phyloP scores from a whole-genome alignment of 2,888 invertebrate genomes.

The Eremobia ochroleuca region DNA sequence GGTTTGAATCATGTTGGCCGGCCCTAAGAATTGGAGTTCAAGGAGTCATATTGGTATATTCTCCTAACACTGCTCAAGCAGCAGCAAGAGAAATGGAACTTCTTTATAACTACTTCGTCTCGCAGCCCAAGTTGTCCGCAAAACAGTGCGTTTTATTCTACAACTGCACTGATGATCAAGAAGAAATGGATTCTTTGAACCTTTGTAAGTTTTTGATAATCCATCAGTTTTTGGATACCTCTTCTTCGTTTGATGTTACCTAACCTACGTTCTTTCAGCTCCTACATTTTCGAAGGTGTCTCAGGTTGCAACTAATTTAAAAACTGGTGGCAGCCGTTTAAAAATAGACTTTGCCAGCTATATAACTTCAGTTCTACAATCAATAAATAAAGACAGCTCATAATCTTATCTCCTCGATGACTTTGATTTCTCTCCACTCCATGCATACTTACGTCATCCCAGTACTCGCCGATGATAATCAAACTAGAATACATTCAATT shows the following conservation, averaged over 20 bases:
- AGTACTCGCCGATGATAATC: slow-evolving; percentile 28
- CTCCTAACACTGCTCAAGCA: slow-evolving; percentile 85
- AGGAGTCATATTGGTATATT: slow-evolving; percentile 94
- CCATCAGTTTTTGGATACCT: not conserved
- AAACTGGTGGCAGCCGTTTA: slow-evolving; percentile 91
- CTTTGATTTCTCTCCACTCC: slow-evolving; percentile 56
- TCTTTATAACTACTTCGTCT: slow-evolving; percentile 93
- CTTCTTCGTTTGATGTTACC: slow-evolving; percentile 5
- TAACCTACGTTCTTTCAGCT: slow-evolving; percentile 84
- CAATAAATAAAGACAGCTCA: slow-evolving; percentile 81
- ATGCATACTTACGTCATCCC: slow-evolving; percentile 64
- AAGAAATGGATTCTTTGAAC: slow-evolving; percentile 85
- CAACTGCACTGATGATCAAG: slow-evolving; percentile 87
- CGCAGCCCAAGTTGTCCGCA: slow-evolving; percentile 92
- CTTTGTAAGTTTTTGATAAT: slow-evolving; percentile 85
- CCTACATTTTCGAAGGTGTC: slow-evolving; percentile 91
- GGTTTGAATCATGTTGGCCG: slow-evolving; percentile 95
- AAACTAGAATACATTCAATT: slow-evolving; percentile 75
- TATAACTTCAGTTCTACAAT: slow-evolving; percentile 84
- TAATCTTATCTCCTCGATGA: slow-evolving; percentile 49
- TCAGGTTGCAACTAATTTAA: slow-evolving; percentile 91
- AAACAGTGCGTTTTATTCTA: slow-evolving; percentile 93
- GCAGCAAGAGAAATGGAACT: slow-evolving; percentile 92
- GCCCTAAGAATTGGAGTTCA: slow-evolving; percentile 93
- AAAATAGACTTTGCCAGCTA: slow-evolving; percentile 91